These are phyloP conservation scores for Myopa tessellatipennis DNA, from an alignment of 2,888 invertebrate genomes.

Conservation along the genomic window DNA sequence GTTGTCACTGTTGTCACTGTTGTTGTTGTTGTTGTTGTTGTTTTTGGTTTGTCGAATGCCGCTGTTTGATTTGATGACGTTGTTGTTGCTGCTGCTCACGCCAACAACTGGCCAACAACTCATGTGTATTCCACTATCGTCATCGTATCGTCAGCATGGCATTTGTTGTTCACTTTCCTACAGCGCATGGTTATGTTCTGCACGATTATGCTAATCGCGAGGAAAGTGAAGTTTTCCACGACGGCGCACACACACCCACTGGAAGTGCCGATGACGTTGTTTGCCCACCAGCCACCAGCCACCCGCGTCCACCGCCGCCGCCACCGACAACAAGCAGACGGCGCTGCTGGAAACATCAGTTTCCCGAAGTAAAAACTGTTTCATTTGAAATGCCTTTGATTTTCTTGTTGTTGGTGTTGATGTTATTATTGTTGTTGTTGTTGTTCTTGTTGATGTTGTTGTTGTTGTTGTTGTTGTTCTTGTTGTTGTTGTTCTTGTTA, in stretches of 20 bases:
- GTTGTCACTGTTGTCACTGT: constrained; percentile 31
- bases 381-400: neutral
- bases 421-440: neutral
- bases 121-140: constrained; percentile 15
- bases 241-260: constrained; percentile 2
- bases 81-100: constrained; percentile 45
- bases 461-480: neutral
- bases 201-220: constrained; percentile 39
- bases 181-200: constrained; percentile 32
- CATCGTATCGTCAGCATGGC: constrained; percentile 20
- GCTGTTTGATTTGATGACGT: constrained; percentile 26
- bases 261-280: neutral
- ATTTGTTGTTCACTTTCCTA: constrained; percentile 23
- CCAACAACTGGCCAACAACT: constrained; percentile 49
- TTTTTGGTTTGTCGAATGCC: neutral
- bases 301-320: neutral
- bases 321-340: neutral
- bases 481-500: neutral
- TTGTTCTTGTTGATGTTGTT: neutral
- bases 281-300: neutral
- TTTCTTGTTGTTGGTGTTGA: neutral
- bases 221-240: constrained; percentile 24
- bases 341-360: neutral
- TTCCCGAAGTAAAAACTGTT: neutral
- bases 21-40: neutral